Evolutionary conservation across 2,113 vertebrate species (phyloP).

Genomic region (Lepidothrix coronata): DNA sequence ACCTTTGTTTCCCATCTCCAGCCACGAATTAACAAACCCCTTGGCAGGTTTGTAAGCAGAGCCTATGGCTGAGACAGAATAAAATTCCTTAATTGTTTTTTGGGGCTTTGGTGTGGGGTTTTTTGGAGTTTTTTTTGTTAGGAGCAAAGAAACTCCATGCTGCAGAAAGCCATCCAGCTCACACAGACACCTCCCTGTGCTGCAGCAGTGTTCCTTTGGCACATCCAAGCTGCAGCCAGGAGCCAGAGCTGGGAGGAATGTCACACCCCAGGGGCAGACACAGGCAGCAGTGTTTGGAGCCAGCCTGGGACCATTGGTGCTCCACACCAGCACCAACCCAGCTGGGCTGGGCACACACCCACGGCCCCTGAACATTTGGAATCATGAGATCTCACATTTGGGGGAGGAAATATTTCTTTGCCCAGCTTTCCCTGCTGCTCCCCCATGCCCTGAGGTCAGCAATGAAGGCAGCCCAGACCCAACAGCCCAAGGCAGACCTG

Average conservation of each 20-base stretch:
- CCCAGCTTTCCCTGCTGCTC: background rate
- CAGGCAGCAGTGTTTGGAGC: constrained; percentile 59
- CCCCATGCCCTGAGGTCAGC: background rate
- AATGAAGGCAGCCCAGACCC: background rate
- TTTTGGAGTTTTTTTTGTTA: background rate
- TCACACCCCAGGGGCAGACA: constrained; percentile 29
- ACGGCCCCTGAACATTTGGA: background rate
- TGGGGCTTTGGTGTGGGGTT: background rate
- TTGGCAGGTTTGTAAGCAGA: background rate
- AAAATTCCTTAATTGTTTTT: background rate
- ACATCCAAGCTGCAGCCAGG: background rate
- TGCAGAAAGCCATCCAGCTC: background rate
- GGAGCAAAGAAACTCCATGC: background rate
- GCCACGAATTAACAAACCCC: background rate
- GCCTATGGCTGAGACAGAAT: background rate
- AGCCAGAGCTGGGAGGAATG: constrained; percentile 65
- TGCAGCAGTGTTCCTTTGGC: background rate
- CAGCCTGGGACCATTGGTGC: background rate
- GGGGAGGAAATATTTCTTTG: background rate
- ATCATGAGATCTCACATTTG: fast-evolving
- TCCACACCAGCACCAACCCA: background rate
- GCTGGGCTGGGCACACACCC: background rate
- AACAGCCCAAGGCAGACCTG: background rate
- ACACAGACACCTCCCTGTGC: background rate
- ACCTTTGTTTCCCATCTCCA: background rate